phyloP scores from a whole-genome alignment of 92 coral and sea anemone species.

The Porites lobata region DNA sequence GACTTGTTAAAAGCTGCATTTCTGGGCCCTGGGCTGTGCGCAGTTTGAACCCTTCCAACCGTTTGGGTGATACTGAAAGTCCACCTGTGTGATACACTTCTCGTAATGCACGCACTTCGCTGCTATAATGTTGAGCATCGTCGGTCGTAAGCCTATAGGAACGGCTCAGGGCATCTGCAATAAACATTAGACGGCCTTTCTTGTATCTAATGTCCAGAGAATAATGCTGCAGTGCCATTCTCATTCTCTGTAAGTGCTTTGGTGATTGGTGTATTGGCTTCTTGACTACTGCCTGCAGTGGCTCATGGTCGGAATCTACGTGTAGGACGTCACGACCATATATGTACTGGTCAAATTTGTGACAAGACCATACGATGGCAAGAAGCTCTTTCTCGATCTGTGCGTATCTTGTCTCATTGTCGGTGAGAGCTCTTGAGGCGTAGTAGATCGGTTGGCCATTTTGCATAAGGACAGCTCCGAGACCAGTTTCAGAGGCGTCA shows the following conservation, averaged over 20 bases:
- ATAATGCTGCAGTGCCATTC: slow-evolving; percentile 44
- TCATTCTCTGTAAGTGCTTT: slow-evolving; percentile 42
- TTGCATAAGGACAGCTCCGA: slow-evolving; percentile 37
- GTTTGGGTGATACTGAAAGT: slow-evolving; percentile 22
- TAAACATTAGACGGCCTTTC: slow-evolving; percentile 49
- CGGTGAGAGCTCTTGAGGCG: slow-evolving; percentile 51
- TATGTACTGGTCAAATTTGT: slow-evolving; percentile 55
- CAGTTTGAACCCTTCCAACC: slow-evolving; percentile 34
- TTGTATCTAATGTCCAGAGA: slow-evolving; percentile 50
- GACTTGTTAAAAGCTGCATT: slow-evolving; percentile 44
- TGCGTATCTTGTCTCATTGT: slow-evolving; percentile 36
- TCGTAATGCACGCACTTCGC: slow-evolving; percentile 40
- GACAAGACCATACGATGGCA: slow-evolving; percentile 35
- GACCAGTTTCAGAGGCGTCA: slow-evolving; percentile 51
- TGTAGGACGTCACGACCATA: slow-evolving; percentile 16
- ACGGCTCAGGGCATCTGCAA: slow-evolving; percentile 34
- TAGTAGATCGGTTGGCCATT: slow-evolving; percentile 33
- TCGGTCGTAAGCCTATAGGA: slow-evolving; percentile 42
- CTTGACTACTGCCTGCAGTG: slow-evolving; percentile 50
- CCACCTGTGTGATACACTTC: slow-evolving; percentile 44
- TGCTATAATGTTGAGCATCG: slow-evolving; percentile 30
- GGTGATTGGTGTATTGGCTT: slow-evolving; percentile 56
- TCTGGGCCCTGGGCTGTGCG: slow-evolving; percentile 38
- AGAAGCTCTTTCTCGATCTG: slow-evolving; percentile 49
- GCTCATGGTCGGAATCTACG: slow-evolving; percentile 51